Evolutionary conservation across 1,140 invertebrate species (phyloP).

Genomic region (Ectropis grisescens): DNA sequence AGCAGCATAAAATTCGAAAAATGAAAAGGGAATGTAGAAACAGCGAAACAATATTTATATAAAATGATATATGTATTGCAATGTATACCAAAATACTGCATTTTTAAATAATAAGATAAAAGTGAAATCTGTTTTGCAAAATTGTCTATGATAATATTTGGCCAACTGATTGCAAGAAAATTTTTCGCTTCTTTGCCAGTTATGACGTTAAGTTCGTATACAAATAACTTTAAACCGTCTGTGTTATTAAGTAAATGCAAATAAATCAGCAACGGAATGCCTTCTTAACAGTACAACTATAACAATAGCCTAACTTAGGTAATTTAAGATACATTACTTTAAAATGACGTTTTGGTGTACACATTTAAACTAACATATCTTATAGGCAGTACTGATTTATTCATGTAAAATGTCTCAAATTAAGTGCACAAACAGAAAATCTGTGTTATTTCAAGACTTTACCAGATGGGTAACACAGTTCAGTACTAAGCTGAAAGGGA

Average conservation of each 20-base stretch:
- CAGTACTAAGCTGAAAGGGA: too few relatives aligned
- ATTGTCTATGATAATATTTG: too few relatives aligned
- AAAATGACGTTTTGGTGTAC: slow-evolving; percentile 27
- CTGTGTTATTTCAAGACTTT: too few relatives aligned
- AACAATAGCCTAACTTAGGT: slow-evolving; percentile 57
- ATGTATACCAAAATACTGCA: slow-evolving; percentile 70
- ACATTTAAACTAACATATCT: too few relatives aligned
- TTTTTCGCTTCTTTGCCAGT: slow-evolving; percentile 50
- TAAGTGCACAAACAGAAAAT: too few relatives aligned
- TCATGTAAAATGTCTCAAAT: too few relatives aligned
- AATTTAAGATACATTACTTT: slow-evolving; percentile 39
- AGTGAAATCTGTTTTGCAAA: slow-evolving; percentile 36
- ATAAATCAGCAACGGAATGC: slow-evolving; percentile 61
- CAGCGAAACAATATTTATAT: slow-evolving; percentile 61
- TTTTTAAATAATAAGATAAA: slow-evolving; percentile 60
- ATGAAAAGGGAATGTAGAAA: slow-evolving; percentile 12
- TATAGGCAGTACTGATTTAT: too few relatives aligned
- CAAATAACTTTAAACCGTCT: slow-evolving; percentile 50
- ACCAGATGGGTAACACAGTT: too few relatives aligned
- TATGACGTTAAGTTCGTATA: slow-evolving; percentile 49
- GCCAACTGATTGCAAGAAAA: too few relatives aligned
- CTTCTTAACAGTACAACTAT: slow-evolving; percentile 65
- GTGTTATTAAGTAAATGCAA: slow-evolving; percentile 62
- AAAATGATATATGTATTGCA: slow-evolving; percentile 42
- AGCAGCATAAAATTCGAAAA: slow-evolving; percentile 39